A percentile compares a stretch with the other conserved stretches of the same genome.
phyloP scores from a whole-genome alignment of 2,797 vertebrate species.

The Odontamblyopus lacepedii region DNA sequence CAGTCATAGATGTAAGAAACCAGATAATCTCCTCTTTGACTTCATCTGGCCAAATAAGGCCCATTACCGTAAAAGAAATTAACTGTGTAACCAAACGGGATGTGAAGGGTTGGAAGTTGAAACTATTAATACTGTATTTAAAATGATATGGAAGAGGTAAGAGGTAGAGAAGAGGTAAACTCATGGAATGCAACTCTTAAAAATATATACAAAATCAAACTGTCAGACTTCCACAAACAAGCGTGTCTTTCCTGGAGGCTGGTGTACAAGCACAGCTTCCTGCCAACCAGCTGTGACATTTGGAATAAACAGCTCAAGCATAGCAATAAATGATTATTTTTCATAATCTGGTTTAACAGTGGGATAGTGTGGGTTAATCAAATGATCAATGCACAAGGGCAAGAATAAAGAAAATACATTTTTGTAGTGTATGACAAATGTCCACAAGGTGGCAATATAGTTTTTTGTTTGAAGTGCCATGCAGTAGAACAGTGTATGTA shows the following conservation, averaged over 20 bases:
- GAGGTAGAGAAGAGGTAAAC: neutral
- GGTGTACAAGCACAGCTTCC: neutral
- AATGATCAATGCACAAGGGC: neutral
- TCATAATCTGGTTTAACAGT: neutral
- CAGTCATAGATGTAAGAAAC: neutral
- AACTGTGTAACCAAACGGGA: neutral
- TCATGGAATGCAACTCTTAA: neutral
- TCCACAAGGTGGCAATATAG: no score
- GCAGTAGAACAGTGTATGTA: no score
- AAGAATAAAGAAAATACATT: no score
- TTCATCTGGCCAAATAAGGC: neutral
- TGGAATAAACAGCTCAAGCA: neutral
- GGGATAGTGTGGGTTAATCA: neutral
- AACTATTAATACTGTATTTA: neutral
- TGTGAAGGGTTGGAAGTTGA: neutral
- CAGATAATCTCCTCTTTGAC: neutral
- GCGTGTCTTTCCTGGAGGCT: neutral
- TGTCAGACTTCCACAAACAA: neutral
- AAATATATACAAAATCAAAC: neutral
- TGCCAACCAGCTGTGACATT: neutral
- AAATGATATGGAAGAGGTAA: neutral
- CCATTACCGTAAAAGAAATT: neutral
- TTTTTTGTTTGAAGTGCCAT: no score
- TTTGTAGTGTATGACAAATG: no score
- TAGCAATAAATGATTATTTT: neutral